These are phyloP conservation scores for Anableps anableps DNA, from an alignment of 2,797 vertebrate genomes.

Conservation along the genomic window DNA sequence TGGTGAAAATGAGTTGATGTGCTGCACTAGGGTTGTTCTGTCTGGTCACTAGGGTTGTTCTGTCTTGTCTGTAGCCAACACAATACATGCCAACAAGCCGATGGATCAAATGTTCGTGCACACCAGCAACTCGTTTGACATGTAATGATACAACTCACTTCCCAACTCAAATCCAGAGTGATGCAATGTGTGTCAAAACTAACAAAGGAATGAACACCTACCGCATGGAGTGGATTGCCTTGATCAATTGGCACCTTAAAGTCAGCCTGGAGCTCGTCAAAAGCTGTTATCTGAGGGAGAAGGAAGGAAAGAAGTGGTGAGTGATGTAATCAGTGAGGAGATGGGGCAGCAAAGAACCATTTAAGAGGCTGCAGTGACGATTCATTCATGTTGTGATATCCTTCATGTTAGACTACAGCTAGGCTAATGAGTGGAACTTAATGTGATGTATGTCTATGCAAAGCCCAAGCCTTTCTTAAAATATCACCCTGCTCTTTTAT, in stretches of 20 bases:
- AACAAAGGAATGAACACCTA: slow-evolving; percentile 72
- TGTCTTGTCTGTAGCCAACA: no score
- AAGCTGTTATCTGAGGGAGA: slow-evolving; percentile 91
- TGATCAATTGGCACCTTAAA: slow-evolving; percentile 98
- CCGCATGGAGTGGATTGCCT: slow-evolving; percentile 95
- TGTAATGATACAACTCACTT: neutral
- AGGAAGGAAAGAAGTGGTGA: slow-evolving; percentile 39
- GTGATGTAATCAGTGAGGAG: slow-evolving; percentile 18
- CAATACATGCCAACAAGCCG: neutral
- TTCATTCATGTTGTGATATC: slow-evolving; percentile 1
- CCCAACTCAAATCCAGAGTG: neutral
- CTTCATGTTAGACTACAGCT: neutral
- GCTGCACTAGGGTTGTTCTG: neutral
- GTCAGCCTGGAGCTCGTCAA: slow-evolving; percentile 96
- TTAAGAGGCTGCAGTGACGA: neutral
- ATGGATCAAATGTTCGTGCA: neutral
- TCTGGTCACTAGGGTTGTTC: neutral
- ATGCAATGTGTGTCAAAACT: neutral
- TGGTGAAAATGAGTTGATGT: no score
- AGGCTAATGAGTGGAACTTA: neutral
- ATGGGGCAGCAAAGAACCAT: slow-evolving; percentile 34
- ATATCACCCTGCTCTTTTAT: neutral
- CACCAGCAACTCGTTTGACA: neutral
- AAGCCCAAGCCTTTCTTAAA: neutral
- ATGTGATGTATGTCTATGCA: neutral